Conservation (phyloP, 1,140 invertebrate genomes). For the Apis mellifera region Amel_HAv3.1 CM009939.2:3459001-3459500, state of each 20-base stretch:
- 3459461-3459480: background rate
- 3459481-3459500: slow-evolving; percentile 11
- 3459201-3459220: background rate
- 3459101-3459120: too few species aligned
- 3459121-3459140: too few species aligned
- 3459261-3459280: slow-evolving; percentile 29
- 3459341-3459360: background rate
- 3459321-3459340: slow-evolving; percentile 6
- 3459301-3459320: slow-evolving; percentile 18
- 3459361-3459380: background rate
- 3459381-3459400: background rate
- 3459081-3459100: too few species aligned
- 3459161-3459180: too few species aligned
- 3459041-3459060: too few species aligned
- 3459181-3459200: too few species aligned
- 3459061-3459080: too few species aligned
- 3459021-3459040: too few species aligned
- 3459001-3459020: too few species aligned
- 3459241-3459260: slow-evolving; percentile 1
- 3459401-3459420: slow-evolving; percentile 9
- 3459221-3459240: background rate
- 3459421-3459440: background rate
- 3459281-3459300: background rate
- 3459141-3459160: too few species aligned
- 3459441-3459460: background rate